Evolutionary conservation across 2,113 vertebrate species (phyloP).

Genomic region (Pipra filicauda): DNA sequence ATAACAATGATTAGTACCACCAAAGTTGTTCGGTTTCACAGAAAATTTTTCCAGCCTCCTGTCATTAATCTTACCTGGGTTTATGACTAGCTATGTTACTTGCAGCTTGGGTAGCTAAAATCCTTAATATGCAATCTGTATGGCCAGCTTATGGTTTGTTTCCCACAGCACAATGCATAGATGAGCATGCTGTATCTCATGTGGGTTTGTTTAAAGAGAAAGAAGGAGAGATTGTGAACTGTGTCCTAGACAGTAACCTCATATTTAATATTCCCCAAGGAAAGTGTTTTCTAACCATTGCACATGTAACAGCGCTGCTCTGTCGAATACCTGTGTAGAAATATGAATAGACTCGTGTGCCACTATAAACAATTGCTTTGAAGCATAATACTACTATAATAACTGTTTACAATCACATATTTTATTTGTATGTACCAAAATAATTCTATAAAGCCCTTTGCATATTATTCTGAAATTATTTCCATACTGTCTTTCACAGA

Average conservation of each 20-base stretch:
- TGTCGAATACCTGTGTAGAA: background rate
- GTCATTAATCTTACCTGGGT: constrained; percentile 67
- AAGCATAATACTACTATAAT: background rate
- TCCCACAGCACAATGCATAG: background rate
- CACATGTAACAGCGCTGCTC: background rate
- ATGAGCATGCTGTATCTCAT: rapidly evolving
- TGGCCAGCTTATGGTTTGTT: background rate
- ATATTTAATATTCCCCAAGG: background rate
- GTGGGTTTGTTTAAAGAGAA: background rate
- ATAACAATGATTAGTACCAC: constrained; percentile 54
- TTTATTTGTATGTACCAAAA: background rate
- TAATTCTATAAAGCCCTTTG: background rate
- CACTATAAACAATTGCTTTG: background rate
- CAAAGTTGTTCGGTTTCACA: constrained; percentile 18
- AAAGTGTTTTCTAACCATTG: background rate
- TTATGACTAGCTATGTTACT: constrained; percentile 48
- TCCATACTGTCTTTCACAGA: background rate
- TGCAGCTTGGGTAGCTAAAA: constrained; percentile 18
- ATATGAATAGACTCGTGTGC: background rate
- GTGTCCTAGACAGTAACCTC: background rate
- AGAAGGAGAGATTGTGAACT: background rate
- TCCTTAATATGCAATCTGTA: constrained; percentile 49
- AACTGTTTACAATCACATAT: background rate
- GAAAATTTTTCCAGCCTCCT: constrained; percentile 40
- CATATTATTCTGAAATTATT: background rate